phyloP scores from a whole-genome alignment of 2,797 vertebrate species.

The Sitta carolinensis region DNA sequence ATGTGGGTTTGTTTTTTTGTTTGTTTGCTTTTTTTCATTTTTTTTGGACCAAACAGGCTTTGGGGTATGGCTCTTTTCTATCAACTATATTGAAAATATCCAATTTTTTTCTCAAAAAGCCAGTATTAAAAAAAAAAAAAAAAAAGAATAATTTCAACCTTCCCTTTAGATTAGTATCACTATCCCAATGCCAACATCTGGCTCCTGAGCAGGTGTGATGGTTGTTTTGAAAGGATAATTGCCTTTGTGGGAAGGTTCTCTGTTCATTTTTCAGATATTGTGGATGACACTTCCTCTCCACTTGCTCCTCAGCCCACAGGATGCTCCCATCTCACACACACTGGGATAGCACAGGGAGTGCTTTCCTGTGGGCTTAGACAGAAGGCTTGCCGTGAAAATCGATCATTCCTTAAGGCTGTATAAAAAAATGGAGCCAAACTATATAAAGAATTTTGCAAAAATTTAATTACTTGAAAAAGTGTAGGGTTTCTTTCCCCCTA shows the following conservation, averaged over 20 bases:
- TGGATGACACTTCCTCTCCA: neutral
- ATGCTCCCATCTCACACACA: fast-evolving
- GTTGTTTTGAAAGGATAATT: neutral
- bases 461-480: neutral
- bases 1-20: too few relatives aligned
- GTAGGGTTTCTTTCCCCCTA: fast-evolving
- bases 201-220: neutral
- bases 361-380: neutral
- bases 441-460: neutral
- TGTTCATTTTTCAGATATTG: neutral
- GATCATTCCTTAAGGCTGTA: fast-evolving
- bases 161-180: neutral
- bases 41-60: neutral
- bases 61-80: neutral
- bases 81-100: neutral
- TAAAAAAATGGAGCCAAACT: neutral
- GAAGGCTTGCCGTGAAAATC: fast-evolving
- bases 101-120: neutral
- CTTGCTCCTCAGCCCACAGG: neutral
- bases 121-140: neutral
- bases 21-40: too few relatives aligned
- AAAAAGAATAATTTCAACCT: neutral
- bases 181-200: neutral
- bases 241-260: constrained; percentile 2
- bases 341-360: fast-evolving